Evolutionary conservation across 2,888 invertebrate genomes (phyloP).

Genomic region (Xestia xanthographa): DNA sequence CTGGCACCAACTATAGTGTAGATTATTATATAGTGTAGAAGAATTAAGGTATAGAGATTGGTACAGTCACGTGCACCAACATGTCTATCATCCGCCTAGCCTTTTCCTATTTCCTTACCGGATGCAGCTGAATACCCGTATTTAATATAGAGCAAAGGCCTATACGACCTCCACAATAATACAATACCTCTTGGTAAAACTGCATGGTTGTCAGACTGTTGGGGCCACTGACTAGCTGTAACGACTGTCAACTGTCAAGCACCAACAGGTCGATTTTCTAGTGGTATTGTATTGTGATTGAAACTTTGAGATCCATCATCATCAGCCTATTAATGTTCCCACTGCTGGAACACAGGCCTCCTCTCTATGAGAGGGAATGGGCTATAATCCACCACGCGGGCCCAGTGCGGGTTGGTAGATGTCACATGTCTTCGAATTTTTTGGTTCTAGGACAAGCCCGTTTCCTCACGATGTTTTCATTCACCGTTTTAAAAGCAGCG

Average conservation of each 20-base stretch:
- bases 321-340: too few species aligned
- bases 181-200: not conserved
- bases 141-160: too few species aligned
- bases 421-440: too few species aligned
- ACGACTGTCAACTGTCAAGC: not conserved
- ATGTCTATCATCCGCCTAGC: not conserved
- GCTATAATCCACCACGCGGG: too few species aligned
- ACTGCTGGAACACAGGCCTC: too few species aligned
- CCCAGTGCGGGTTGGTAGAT: too few species aligned
- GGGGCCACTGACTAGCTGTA: not conserved
- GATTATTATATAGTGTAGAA: too few species aligned
- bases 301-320: not conserved
- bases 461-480: too few species aligned
- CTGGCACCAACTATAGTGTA: too few species aligned
- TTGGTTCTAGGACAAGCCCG: too few species aligned
- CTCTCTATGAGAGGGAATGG: too few species aligned
- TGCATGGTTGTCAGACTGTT: not conserved
- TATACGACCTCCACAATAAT: not conserved
- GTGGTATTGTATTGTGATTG: not conserved
- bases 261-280: not conserved
- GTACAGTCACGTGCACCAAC: not conserved
- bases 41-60: not conserved
- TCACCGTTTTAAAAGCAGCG: too few species aligned
- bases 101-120: not conserved
- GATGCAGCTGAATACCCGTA: not conserved